Percentiles rank a stretch among this genome's conserved stretches.
These are phyloP conservation scores for Barbus barbus DNA, from an alignment of 2,113 vertebrate species.

Conservation along the genomic window DNA sequence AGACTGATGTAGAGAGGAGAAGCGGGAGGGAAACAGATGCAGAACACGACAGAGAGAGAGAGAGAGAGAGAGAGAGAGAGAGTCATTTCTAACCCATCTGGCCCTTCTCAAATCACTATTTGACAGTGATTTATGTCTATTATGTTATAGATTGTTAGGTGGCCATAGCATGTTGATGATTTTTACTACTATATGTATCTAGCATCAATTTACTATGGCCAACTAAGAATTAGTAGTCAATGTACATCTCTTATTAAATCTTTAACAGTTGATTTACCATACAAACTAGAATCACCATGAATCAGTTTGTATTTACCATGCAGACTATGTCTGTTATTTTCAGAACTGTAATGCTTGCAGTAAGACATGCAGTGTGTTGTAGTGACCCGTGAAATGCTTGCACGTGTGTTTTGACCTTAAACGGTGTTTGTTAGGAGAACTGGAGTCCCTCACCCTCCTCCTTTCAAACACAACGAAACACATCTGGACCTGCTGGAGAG, in stretches of 20 bases:
- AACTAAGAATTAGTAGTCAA: not conserved
- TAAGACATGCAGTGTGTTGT: not conserved
- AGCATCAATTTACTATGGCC: no score
- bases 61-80: conserved; percentile 35
- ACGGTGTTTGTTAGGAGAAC: conserved; percentile 1
- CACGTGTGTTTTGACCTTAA: not conserved
- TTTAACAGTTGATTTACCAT: not conserved
- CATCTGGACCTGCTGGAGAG: not conserved
- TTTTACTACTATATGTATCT: not conserved
- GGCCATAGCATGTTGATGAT: not conserved
- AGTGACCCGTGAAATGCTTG: not conserved
- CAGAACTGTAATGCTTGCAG: not conserved
- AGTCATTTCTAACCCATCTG: not conserved
- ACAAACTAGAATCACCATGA: not conserved
- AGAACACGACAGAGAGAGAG: not conserved
- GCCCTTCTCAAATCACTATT: not conserved
- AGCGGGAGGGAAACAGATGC: conserved; percentile 48
- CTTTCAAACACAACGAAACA: not conserved
- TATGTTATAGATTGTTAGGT: not conserved
- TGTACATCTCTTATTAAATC: not conserved
- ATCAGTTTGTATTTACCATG: no score
- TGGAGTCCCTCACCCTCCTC: not conserved
- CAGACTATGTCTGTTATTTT: not conserved
- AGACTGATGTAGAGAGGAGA: conserved; percentile 32
- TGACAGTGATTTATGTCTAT: not conserved